A percentile compares a stretch with the other conserved stretches of the same genome.
These are phyloP conservation scores for Glomeris marginata DNA, from an alignment of 2,888 invertebrate genomes.

Conservation along the genomic window DNA sequence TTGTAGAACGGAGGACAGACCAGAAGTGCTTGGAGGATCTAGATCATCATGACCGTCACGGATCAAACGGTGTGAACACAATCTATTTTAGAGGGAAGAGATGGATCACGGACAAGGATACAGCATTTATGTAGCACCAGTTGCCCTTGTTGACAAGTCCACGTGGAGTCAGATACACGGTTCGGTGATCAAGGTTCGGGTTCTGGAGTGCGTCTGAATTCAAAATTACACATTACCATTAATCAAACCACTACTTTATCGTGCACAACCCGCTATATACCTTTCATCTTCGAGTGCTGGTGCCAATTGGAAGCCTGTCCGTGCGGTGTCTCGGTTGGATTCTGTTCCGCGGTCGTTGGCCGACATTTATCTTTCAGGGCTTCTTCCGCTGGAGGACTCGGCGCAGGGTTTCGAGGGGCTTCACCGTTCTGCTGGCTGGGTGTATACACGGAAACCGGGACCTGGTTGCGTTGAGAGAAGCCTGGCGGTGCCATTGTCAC, in stretches of 20 bases:
- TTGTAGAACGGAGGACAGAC: slow-evolving; percentile 94
- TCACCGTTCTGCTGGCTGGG: slow-evolving; percentile 21
- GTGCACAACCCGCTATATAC: too few relatives aligned
- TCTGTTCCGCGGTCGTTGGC: too few relatives aligned
- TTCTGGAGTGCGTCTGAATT: slow-evolving; percentile 54
- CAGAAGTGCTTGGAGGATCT: slow-evolving; percentile 75
- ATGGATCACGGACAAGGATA: too few relatives aligned
- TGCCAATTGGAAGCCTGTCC: neutral
- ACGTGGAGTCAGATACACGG: slow-evolving; percentile 67
- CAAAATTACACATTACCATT: neutral
- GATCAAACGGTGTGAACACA: neutral
- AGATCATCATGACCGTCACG: neutral
- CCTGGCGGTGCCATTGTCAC: neutral
- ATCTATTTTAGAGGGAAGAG: too few relatives aligned
- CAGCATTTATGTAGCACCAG: slow-evolving; percentile 90
- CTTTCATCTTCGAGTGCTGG: neutral
- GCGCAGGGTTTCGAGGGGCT: slow-evolving; percentile 24
- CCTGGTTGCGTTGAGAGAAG: too few relatives aligned
- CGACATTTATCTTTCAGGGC: neutral
- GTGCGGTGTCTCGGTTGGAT: too few relatives aligned
- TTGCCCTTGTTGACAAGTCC: slow-evolving; percentile 87
- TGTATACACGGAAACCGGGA: neutral
- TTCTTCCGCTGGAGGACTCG: neutral
- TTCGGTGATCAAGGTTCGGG: slow-evolving; percentile 60
- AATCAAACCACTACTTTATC: too few relatives aligned